phyloP scores from a whole-genome alignment of 2,888 invertebrate genomes.

The Hyppa rectilinea region DNA sequence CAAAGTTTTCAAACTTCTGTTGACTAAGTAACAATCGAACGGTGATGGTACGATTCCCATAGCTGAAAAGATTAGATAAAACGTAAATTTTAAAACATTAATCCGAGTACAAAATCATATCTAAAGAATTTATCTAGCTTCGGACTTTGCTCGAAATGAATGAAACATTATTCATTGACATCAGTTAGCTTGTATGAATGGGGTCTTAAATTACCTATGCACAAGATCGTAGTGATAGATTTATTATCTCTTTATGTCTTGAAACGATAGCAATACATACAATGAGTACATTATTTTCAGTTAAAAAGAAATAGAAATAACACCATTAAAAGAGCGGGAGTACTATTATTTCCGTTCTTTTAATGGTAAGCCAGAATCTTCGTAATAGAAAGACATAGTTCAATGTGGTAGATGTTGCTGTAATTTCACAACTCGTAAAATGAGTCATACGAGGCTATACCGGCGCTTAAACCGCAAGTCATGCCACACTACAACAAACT shows the following conservation, averaged over 20 bases:
- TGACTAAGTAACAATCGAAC: slow-evolving; percentile 98
- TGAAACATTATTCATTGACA: slow-evolving; percentile 26
- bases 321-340: neutral
- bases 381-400: slow-evolving; percentile 9
- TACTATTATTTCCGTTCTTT: too few species aligned
- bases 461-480: slow-evolving; percentile 91
- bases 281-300: neutral
- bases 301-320: neutral
- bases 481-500: slow-evolving; percentile 97
- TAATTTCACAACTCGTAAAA: slow-evolving; percentile 96
- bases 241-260: neutral
- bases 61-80: slow-evolving; percentile 88
- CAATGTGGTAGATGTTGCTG: slow-evolving; percentile 11
- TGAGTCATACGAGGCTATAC: slow-evolving; percentile 97
- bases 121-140: slow-evolving; percentile 2
- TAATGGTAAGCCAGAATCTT: neutral
- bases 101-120: slow-evolving; percentile 2
- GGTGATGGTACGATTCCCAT: slow-evolving; percentile 98
- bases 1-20: slow-evolving; percentile 98
- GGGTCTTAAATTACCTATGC: slow-evolving; percentile 13
- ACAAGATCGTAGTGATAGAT: slow-evolving; percentile 22
- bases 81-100: slow-evolving; percentile 3
- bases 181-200: slow-evolving; percentile 33
- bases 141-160: slow-evolving; percentile 42
- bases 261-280: neutral